Evolutionary conservation across 2,888 invertebrate species (phyloP), one percentile per base, ranked within the genome.

Genomic region (Uloborus plumipes): DNA sequence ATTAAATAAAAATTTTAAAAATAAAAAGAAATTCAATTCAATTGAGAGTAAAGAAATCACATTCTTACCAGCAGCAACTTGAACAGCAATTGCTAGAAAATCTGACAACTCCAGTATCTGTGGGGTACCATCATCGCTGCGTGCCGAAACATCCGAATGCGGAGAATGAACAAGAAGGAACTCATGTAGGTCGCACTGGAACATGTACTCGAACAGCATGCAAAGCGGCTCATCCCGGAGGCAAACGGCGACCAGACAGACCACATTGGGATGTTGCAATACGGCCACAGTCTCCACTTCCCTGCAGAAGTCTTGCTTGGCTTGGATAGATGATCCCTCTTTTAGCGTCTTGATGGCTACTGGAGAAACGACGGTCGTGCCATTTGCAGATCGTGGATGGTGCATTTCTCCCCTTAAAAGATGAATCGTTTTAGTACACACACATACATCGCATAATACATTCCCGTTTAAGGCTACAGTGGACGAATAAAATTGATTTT

Each of bases 201-300:
- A 94, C 98, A 99, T 98, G 88, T 96, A 97, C 89, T 99, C 99
- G 90, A 99, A 99, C 26, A 99, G 90, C 96, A 98, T 97, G 88
- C 97, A 97, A 67, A 85, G 84, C 15, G 86, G 86, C 18, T 86
- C 86, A 18, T 86, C 84, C 16, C 85, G 62, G 26, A 85, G 62
- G 61, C 86, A 85, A n/a, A 95, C 93, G 84, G 95, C 95, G 62
- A 94, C 91, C 47, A 95, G 91, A 0, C 93, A 92, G n/a, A 95
- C 91, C 86, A 95, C 95, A 87, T 95, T 94, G 7, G 92, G 91
- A 89, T 95, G 95, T 7, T 92, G 91, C 88, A 95, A 94, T 39
- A 94, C 92, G 84, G 94, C 93, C 94, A 95, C 94, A 78, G 94
- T 94, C 84, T 94, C 94, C 20, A 94, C 94, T 89, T 95, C 95